phyloP scores from a whole-genome alignment of 2,113 vertebrate genomes.

The Nerophis lumbriciformis region DNA sequence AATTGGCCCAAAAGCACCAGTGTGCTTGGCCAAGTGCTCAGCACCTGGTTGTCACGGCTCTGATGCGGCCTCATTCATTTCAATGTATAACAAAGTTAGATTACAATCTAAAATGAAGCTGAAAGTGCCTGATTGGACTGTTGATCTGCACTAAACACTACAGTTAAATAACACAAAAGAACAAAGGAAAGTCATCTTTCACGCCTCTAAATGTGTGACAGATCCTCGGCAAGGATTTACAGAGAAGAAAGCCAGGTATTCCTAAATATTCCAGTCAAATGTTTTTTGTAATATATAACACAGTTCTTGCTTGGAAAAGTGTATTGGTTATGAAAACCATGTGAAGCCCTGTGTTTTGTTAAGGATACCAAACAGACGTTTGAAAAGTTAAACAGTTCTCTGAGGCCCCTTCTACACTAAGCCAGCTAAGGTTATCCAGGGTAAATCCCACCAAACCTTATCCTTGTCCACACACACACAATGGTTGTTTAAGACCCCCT shows the following conservation, averaged over 20 bases:
- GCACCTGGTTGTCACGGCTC: conserved; percentile 62
- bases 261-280: conserved; percentile 49
- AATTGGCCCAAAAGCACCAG: conserved; percentile 54
- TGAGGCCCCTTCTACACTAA: no score
- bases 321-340: conserved; percentile 39
- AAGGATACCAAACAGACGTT: conserved; percentile 17
- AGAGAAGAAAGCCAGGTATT: conserved; percentile 32
- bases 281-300: conserved; percentile 41
- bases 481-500: no score
- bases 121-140: conserved; percentile 45
- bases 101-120: conserved; percentile 40
- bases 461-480: no score
- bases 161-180: conserved; percentile 41
- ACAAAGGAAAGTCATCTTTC: conserved; percentile 7
- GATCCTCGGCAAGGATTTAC: conserved; percentile 36
- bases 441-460: no score
- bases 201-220: conserved; percentile 44
- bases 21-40: conserved; percentile 57
- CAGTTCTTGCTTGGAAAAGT: conserved; percentile 45
- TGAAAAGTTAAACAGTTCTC: no score
- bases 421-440: no score
- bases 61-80: conserved; percentile 52
- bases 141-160: conserved; percentile 48
- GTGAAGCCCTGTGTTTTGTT: conserved; percentile 33
- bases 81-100: conserved; percentile 48